phyloP scores from a whole-genome alignment of 1,140 invertebrate genomes.

The Drosophila auraria region DNA sequence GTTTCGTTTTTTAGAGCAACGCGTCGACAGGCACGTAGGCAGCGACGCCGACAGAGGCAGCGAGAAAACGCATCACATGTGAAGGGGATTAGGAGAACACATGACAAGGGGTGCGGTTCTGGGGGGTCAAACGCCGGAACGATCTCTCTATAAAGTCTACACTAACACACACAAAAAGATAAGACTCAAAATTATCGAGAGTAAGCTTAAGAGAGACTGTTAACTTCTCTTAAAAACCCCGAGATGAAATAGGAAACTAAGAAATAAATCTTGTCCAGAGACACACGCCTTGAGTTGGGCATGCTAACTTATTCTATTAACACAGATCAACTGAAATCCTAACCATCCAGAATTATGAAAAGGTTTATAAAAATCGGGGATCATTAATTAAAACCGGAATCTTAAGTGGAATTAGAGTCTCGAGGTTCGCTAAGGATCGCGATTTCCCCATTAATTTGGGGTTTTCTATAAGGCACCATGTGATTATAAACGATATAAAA shows the following conservation, averaged over 20 bases:
- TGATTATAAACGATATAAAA: conserved; percentile 9
- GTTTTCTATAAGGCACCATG: neutral
- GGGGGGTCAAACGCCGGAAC: neutral
- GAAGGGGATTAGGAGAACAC: conserved; percentile 29
- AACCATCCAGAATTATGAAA: conserved; percentile 9
- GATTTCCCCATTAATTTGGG: conserved; percentile 6
- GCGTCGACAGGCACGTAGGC: conserved; percentile 71
- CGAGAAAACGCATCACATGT: conserved; percentile 34
- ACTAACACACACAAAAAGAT: neutral
- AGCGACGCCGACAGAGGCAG: conserved; percentile 30
- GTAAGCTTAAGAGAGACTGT: conserved; percentile 10
- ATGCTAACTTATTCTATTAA: conserved; percentile 21
- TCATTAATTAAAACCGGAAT: conserved; percentile 15
- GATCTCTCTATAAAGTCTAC: conserved; percentile 14
- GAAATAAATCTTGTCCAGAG: neutral
- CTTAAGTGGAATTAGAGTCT: conserved; percentile 12
- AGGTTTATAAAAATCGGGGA: conserved; percentile 1
- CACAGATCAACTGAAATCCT: neutral
- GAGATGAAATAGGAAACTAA: neutral
- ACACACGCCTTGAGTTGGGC: conserved; percentile 8
- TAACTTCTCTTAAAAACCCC: conserved; percentile 7
- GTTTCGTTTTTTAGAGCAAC: conserved; percentile 42
- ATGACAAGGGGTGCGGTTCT: conserved; percentile 12
- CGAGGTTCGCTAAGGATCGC: conserved; percentile 2
- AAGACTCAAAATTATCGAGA: neutral